Evolutionary conservation across 2,797 vertebrate species (phyloP).

Genomic region (Balearica regulorum): DNA sequence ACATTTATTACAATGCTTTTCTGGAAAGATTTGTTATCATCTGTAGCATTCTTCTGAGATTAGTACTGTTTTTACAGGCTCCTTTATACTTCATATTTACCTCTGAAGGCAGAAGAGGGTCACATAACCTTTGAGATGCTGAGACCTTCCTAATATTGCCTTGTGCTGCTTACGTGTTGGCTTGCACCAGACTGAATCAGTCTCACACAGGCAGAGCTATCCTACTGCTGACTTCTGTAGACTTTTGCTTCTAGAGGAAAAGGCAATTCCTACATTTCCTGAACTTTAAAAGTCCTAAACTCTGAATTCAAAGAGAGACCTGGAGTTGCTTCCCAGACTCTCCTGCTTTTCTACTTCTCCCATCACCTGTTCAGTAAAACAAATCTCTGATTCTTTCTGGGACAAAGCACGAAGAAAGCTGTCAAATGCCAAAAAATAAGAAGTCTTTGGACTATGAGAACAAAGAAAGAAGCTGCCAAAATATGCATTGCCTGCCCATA

Average conservation of each 20-base stretch:
- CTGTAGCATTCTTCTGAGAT: background rate
- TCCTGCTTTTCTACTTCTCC: background rate
- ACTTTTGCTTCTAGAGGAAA: background rate
- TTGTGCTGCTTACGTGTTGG: background rate
- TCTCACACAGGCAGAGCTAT: background rate
- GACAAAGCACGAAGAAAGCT: background rate
- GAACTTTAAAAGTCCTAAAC: background rate
- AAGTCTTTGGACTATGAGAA: background rate
- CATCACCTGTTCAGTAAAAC: background rate
- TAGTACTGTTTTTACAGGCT: background rate
- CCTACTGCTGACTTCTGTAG: background rate
- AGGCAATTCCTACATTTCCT: background rate
- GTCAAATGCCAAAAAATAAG: background rate
- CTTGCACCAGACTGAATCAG: background rate
- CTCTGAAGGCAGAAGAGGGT: background rate
- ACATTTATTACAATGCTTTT: background rate
- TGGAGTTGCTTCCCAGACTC: background rate
- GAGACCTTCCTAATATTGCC: background rate
- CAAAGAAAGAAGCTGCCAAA: background rate
- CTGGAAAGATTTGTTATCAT: background rate
- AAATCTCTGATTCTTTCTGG: background rate
- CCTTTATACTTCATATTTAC: background rate
- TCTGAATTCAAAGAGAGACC: background rate
- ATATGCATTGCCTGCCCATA: background rate
- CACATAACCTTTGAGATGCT: background rate